phyloP scores from a whole-genome alignment of 2,113 vertebrate species.

The Peucedramus taeniatus region DNA sequence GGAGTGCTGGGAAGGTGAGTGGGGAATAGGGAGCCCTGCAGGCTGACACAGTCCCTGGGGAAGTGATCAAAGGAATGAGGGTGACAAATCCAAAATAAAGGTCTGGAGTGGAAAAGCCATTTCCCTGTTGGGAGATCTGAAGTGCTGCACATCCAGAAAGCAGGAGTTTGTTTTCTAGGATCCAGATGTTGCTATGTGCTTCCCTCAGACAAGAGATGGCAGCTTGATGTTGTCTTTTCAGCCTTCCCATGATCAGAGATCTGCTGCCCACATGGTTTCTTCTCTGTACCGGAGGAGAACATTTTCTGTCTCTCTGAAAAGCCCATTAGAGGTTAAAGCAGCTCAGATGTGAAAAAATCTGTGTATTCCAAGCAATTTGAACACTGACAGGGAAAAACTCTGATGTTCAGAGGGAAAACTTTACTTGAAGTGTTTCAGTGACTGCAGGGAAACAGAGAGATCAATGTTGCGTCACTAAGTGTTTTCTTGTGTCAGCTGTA shows the following conservation, averaged over 20 bases:
- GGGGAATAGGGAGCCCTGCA: background rate
- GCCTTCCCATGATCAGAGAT: background rate
- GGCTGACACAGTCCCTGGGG: background rate
- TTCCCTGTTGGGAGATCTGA: background rate
- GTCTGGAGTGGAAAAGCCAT: background rate
- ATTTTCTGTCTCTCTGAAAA: background rate
- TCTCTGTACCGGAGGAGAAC: background rate
- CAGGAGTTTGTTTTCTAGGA: background rate
- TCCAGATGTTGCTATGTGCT: background rate
- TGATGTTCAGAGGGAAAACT: background rate
- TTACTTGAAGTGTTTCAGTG: background rate
- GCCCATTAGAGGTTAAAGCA: background rate
- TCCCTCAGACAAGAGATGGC: background rate
- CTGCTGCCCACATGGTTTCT: background rate
- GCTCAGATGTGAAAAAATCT: background rate
- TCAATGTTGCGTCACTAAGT: background rate
- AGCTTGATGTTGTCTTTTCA: background rate
- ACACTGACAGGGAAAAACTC: background rate
- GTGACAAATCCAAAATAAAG: background rate
- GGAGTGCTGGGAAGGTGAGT: conserved; percentile 80
- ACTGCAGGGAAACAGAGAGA: background rate
- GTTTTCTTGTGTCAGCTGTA: background rate
- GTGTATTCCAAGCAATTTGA: background rate
- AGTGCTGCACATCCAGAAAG: background rate
- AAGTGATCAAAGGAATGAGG: background rate